phyloP scores from a whole-genome alignment of 2,888 invertebrate species.

The Dinocampus coccinellae region DNA sequence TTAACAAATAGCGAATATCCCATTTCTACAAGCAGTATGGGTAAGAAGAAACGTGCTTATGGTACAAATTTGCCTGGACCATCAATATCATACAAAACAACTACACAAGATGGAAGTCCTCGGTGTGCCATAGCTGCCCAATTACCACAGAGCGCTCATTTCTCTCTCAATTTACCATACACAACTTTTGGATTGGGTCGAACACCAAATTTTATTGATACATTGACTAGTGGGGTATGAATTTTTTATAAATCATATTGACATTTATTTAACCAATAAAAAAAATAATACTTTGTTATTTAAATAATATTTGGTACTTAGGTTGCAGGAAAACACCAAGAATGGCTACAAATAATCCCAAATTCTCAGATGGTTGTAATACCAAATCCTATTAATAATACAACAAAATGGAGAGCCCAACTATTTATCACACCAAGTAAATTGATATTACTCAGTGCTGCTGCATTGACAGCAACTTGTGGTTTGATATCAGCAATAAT shows the following conservation, averaged over 20 bases:
- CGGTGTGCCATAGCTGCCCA: slow-evolving; percentile 89
- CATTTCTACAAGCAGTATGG: slow-evolving; percentile 80
- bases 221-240: slow-evolving; percentile 82
- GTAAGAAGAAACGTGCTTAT: slow-evolving; percentile 83
- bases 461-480: slow-evolving; percentile 89
- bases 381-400: slow-evolving; percentile 84
- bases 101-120: slow-evolving; percentile 87
- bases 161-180: slow-evolving; percentile 94
- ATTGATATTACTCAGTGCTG: slow-evolving; percentile 91
- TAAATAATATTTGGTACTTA: slow-evolving; percentile 35
- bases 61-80: slow-evolving; percentile 95
- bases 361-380: slow-evolving; percentile 98
- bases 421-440: slow-evolving; percentile 96
- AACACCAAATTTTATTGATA: slow-evolving; percentile 97
- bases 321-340: slow-evolving; percentile 71
- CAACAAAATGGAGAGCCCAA: slow-evolving; percentile 88
- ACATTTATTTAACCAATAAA: not conserved
- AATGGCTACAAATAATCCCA: slow-evolving; percentile 94
- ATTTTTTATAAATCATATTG: not conserved
- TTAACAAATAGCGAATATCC: slow-evolving; percentile 79
- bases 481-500: slow-evolving; percentile 88
- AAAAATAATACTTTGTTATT: not conserved
- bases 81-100: slow-evolving; percentile 86
- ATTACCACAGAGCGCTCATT: slow-evolving; percentile 91
- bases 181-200: slow-evolving; percentile 97